Percentiles rank a stretch among this genome's conserved stretches.
phyloP scores from a whole-genome alignment of 1,140 invertebrate genomes.

The Solen grandis region DNA sequence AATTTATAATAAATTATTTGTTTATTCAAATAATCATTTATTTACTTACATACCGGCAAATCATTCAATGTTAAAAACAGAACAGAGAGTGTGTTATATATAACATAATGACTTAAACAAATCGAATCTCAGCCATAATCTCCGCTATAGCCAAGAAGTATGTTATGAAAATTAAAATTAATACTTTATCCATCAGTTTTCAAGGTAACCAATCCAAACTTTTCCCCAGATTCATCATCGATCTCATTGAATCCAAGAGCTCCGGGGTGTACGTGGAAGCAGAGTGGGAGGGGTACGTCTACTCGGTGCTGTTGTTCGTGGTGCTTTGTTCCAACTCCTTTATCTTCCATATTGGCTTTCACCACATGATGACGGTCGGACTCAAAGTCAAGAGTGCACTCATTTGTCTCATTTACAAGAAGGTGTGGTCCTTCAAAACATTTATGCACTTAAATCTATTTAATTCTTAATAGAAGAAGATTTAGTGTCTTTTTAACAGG shows the following conservation, averaged over 20 bases:
- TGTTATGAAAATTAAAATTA: neutral
- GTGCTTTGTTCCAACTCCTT: conserved; percentile 62
- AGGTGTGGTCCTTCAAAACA: conserved; percentile 82
- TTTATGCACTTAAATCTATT: no score
- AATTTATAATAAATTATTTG: neutral
- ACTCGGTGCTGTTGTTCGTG: conserved; percentile 73
- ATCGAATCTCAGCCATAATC: no score
- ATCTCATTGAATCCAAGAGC: conserved; percentile 38
- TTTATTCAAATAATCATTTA: neutral
- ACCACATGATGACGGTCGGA: conserved; percentile 85
- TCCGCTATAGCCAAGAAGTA: no score
- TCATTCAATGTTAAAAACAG: no score
- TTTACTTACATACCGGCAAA: neutral
- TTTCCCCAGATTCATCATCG: conserved; percentile 38
- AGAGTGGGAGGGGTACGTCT: conserved; percentile 80
- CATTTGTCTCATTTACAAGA: conserved; percentile 95
- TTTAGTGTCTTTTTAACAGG: no score
- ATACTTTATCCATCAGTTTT: neutral
- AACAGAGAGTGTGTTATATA: no score
- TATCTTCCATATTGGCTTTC: conserved; percentile 74
- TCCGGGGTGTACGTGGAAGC: neutral
- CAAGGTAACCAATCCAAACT: neutral
- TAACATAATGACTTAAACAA: no score
- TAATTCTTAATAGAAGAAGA: no score
- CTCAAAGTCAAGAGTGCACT: conserved; percentile 93